These are phyloP conservation scores for Trichacis sp. DNA, from an alignment of 2,888 invertebrate genomes.

Conservation along the genomic window DNA sequence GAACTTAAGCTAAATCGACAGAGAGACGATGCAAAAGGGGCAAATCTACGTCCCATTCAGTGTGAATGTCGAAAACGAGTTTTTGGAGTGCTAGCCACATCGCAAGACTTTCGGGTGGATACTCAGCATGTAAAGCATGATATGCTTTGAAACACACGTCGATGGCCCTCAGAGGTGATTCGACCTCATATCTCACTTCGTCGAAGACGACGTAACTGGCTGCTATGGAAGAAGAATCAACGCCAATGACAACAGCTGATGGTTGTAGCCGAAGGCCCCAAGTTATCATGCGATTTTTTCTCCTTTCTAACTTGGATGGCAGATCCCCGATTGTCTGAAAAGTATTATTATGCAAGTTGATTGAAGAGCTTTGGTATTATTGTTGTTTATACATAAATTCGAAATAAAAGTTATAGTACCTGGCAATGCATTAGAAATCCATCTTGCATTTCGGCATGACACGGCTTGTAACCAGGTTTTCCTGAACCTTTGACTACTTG, in stretches of 20 bases:
- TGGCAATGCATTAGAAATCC: background rate
- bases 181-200: background rate
- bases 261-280: background rate
- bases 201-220: background rate
- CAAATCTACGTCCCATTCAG: background rate
- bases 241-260: background rate
- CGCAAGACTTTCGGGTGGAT: background rate
- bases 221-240: background rate
- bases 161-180: background rate
- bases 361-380: too few relatives aligned
- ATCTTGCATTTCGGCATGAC: constrained; percentile 1
- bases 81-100: background rate
- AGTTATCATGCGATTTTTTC: background rate
- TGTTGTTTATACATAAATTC: too few relatives aligned
- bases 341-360: too few relatives aligned
- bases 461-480: background rate
- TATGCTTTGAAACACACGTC: background rate
- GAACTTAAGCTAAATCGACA: background rate
- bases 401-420: background rate
- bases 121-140: background rate
- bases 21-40: background rate
- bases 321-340: constrained; percentile 1
- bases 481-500: background rate
- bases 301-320: background rate
- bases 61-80: background rate